Evolutionary conservation across 2,113 vertebrate genomes (phyloP).

Genomic region (Electrona antarctica): DNA sequence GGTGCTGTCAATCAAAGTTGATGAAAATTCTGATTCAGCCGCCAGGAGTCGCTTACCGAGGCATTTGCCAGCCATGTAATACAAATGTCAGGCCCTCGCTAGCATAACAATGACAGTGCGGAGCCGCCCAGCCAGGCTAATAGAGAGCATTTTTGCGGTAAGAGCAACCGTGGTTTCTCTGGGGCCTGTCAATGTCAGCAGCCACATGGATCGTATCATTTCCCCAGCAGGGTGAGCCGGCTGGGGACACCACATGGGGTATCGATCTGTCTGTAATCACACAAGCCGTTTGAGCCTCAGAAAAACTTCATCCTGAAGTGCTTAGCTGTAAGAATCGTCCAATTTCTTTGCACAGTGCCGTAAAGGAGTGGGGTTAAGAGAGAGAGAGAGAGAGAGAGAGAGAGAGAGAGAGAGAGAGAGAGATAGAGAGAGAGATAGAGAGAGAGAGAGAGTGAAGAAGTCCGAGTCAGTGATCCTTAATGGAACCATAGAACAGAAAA

Average conservation of each 20-base stretch:
- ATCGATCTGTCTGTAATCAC: conserved; percentile 80
- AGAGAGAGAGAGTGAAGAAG: conserved; percentile 32
- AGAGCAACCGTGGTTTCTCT: conserved; percentile 73
- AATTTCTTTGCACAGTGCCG: conserved; percentile 59
- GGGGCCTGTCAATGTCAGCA: conserved; percentile 77
- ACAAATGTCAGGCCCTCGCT: conserved; percentile 68
- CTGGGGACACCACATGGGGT: conserved; percentile 62
- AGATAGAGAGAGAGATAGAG: conserved; percentile 1
- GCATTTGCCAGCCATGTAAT: conserved; percentile 70
- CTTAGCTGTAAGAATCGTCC: conserved; percentile 68
- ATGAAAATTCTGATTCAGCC: conserved; percentile 72
- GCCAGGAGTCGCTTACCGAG: conserved; percentile 64
- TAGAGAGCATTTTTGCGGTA: conserved; percentile 70
- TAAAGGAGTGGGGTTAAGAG: conserved; percentile 35
- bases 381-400: neutral
- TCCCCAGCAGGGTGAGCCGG: conserved; percentile 71
- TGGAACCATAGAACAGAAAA: conserved; percentile 52
- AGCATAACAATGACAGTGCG: conserved; percentile 72
- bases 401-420: conserved; percentile 33
- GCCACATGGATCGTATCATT: conserved; percentile 72
- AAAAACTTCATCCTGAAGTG: conserved; percentile 77
- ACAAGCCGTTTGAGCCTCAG: conserved; percentile 71
- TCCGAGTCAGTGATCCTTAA: conserved; percentile 55
- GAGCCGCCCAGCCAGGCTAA: conserved; percentile 66
- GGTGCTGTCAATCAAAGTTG: conserved; percentile 70